Evolutionary conservation across 2,888 invertebrate species (phyloP), one percentile per base, ranked within the genome.

Genomic region (Drosophila fulvimacula): DNA sequence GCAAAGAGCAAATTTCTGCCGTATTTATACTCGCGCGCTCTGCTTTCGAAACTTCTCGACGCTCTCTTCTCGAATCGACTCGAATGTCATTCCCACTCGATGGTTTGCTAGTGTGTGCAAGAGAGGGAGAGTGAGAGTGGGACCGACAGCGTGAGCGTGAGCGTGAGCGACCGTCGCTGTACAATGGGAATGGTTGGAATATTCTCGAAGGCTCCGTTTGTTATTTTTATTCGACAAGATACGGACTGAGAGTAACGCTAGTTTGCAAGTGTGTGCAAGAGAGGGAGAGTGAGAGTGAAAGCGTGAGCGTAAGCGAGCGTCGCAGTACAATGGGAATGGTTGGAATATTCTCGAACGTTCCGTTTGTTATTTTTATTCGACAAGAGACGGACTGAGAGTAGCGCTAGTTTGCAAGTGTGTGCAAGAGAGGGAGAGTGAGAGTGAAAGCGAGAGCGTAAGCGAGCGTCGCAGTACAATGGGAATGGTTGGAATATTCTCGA

Each of bases 1-100:
- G n/a, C 62, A 15, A 66, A 60, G 69, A 70, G 75, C 42, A 60
- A 75, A n/a, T 46, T 39, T 9, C 58, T 34, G 41, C 59, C 46
- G 53, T 82, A 85, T 84, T 84, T 84, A 84, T 84, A 84, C 83
- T 34, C 42, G 1, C 3, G 41, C 42, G 61, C 73, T 55, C 77
- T 73, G 42, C 58, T 63, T 60, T 19, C 59, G 84, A 83, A 81
- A 48, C 42, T 79, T 84, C 81, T 72, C 57, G 79, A 58, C 21
- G 34, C 59, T 41, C 72, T 71, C 69, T 69, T 82, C 72, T 63
- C 69, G 82, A 65, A 67, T 11, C 21, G 9, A 5, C 27, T 51
- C 55, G 65, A 73, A 55, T 56, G 32, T 49, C 58, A 15, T n/a
- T 68, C 11, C 36, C n/a, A 5, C 49, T 67, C 65, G 13, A 44